Conservation (phyloP, 2,113 vertebrate species). For the Mus musculus region GRCm39 chr13:28933501-28934000, state of each 20-base stretch:
- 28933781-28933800: neutral
- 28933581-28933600: neutral
- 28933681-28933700: neutral
- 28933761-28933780: neutral
- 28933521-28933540: neutral
- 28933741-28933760: neutral
- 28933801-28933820: neutral
- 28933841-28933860: neutral
- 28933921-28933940: neutral
- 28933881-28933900: neutral
- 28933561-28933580: neutral
- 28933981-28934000: neutral
- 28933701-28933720: neutral
- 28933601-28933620: neutral
- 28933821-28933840: neutral
- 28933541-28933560: neutral
- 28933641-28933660: neutral
- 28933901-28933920: neutral
- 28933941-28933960: neutral
- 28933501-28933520: neutral
- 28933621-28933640: slow-evolving; percentile 60
- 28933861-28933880: too few species aligned
- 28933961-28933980: neutral
- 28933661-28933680: neutral
- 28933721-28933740: neutral